These are phyloP conservation scores for Belonocnema kinseyi DNA, from an alignment of 1,140 invertebrate species.

Conservation along the genomic window DNA sequence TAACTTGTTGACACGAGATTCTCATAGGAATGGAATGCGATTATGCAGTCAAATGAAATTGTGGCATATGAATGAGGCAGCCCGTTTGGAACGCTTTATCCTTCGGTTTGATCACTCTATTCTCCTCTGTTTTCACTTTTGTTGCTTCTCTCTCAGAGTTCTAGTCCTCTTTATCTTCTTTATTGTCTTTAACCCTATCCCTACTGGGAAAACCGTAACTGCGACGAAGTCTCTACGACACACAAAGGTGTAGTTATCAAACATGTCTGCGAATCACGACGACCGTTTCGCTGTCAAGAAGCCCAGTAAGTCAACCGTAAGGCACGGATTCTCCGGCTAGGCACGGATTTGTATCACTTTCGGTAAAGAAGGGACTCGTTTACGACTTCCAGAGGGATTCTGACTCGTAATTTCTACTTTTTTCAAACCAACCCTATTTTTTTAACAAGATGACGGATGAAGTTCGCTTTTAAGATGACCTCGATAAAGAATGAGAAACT, in stretches of 20 bases:
- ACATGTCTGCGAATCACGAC: conserved; percentile 21
- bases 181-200: conserved; percentile 25
- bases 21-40: conserved; percentile 68
- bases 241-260: conserved; percentile 28
- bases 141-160: background rate
- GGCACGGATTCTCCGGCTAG: background rate
- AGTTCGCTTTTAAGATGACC: too few species aligned
- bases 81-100: conserved; percentile 43
- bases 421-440: background rate
- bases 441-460: background rate
- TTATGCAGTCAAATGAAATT: conserved; percentile 77
- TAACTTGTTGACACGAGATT: conserved; percentile 75
- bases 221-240: conserved; percentile 15
- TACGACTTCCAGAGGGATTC: background rate
- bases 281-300: conserved; percentile 3
- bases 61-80: conserved; percentile 75
- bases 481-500: too few species aligned
- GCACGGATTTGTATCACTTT: conserved; percentile 20
- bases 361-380: background rate
- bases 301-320: background rate
- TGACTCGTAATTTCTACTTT: background rate
- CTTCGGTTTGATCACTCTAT: conserved; percentile 29
- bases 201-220: conserved; percentile 4
- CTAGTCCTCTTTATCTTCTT: conserved; percentile 18
- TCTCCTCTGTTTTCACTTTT: conserved; percentile 22